Base-by-base conservation (phyloP, 2,888 invertebrate species). In the Cynaeus angustus region DNA sequence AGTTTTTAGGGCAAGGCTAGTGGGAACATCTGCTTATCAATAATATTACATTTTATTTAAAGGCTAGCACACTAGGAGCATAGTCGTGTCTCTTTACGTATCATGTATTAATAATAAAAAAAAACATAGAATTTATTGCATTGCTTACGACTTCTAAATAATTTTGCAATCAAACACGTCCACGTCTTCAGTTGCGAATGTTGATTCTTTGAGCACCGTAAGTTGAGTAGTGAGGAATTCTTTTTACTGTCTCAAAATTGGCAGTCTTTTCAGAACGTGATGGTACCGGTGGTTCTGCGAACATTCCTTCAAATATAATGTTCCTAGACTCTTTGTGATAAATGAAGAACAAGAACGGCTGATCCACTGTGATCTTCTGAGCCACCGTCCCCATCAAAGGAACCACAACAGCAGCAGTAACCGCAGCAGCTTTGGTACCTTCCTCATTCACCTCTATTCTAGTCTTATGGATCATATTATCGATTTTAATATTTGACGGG, bases 341-440 rank as follows among this genome's bases (percentile, higher is more conserved):
- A 59, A 92, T 89, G 79, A 89, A 88, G 83, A 91, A 91, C 0
- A 91, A 77, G 80, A 92, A 92, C 0, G 92, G 91, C 73, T 88
- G 88, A 77, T 92, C 88, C 0, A 88, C 87, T 1, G 83, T 84
- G 66, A 92, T 82, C 50, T 83, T 84, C 1, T 88, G 86, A 0
- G 85, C 83, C n/a, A 82, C 78, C 0, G 86, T 83, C 28, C 88
- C 88, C 82, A 90, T 90, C 12, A 92, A 83, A 0, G 91, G 91
- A 43, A 90, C 86, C 3, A 91, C 87, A 73, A 88, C 82, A 0
- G 88, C 87, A 1, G 87, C 87, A 48, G 90, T 88, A 0, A 87
- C 88, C 7, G 91, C 91, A 1, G 91, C 89, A 0, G 92, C 92
- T 3, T 88, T 83, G 0, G 91, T 91, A 46, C 92, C 92, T 12